phyloP scores from a whole-genome alignment of 2,888 invertebrate genomes.

The Dione vanillae region DNA sequence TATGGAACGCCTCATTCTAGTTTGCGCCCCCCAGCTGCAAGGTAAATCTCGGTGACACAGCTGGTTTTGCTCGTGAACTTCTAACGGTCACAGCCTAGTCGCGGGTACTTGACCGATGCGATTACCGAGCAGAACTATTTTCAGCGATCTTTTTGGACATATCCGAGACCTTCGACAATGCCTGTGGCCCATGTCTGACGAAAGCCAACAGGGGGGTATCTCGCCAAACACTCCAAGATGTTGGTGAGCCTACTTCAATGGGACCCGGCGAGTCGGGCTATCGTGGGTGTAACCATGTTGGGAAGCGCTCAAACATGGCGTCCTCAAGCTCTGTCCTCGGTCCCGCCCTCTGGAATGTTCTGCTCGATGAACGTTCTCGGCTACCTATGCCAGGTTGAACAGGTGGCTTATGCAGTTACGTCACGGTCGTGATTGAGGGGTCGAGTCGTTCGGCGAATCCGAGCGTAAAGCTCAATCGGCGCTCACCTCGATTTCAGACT shows the following conservation, averaged over 20 bases:
- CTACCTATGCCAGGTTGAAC: neutral
- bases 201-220: no score
- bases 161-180: neutral
- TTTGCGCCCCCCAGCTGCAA: neutral
- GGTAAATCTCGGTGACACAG: neutral
- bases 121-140: neutral
- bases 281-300: no score
- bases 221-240: no score
- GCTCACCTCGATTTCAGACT: no score
- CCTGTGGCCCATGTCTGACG: neutral
- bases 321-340: neutral
- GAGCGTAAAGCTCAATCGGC: no score
- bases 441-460: neutral
- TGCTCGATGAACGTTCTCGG: constrained; percentile 7
- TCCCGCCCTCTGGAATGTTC: neutral
- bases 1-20: neutral
- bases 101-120: neutral
- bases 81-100: neutral
- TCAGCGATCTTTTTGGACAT: neutral
- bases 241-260: no score
- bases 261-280: no score
- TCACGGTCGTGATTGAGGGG: neutral
- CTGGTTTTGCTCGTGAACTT: neutral
- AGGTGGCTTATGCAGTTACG: neutral
- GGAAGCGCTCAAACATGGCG: neutral